phyloP scores from a whole-genome alignment of 2,797 vertebrate species.

The Nannoperca australis region DNA sequence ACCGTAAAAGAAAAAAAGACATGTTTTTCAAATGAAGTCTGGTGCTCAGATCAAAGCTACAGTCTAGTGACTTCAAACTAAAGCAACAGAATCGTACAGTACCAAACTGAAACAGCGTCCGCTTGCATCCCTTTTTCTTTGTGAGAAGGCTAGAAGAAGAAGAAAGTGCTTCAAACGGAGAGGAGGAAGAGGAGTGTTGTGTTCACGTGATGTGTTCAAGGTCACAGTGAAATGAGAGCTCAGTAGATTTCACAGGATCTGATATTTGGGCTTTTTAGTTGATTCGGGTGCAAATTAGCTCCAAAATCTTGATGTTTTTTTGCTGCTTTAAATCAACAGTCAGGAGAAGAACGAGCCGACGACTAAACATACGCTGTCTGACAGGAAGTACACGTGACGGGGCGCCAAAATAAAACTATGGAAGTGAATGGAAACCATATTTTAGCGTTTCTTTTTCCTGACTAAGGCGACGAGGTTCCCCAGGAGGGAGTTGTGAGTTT shows the following conservation, averaged over 20 bases:
- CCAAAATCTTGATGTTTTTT: too few species aligned
- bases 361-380: rapidly evolving
- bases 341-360: too few species aligned
- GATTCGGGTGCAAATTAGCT: neutral
- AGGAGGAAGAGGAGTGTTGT: neutral
- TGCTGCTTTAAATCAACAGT: too few species aligned
- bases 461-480: too few species aligned
- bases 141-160: conserved; percentile 35
- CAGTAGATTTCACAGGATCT: too few species aligned
- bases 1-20: conserved; percentile 35
- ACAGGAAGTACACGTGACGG: neutral
- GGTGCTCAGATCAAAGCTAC: neutral
- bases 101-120: conserved; percentile 3
- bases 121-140: conserved; percentile 71
- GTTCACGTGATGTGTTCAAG: neutral
- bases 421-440: neutral
- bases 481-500: neutral
- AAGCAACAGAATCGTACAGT: conserved; percentile 13
- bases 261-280: too few species aligned
- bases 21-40: conserved; percentile 8
- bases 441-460: too few species aligned
- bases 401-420: neutral
- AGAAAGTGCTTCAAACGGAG: conserved; percentile 65
- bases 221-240: neutral
- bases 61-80: conserved; percentile 10